These are phyloP conservation scores for Xyrichtys novacula DNA, from an alignment of 2,797 vertebrate genomes.

Conservation along the genomic window DNA sequence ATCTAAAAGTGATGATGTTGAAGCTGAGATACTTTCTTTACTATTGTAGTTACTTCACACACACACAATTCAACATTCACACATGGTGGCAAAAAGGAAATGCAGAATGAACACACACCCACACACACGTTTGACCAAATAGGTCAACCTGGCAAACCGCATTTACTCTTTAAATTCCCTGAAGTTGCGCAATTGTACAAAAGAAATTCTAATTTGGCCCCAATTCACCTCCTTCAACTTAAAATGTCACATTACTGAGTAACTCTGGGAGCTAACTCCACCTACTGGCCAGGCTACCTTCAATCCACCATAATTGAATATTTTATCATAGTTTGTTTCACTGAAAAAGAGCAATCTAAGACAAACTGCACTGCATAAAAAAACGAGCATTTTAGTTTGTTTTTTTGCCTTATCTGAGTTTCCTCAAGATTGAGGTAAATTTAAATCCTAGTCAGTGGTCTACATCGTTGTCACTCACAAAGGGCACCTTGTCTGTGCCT, in stretches of 20 bases:
- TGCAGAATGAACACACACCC: slow-evolving; percentile 17
- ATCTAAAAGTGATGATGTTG: slow-evolving; percentile 4
- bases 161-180: slow-evolving; percentile 79
- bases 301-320: slow-evolving; percentile 16
- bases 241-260: slow-evolving; percentile 21
- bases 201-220: slow-evolving; percentile 59
- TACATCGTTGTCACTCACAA: slow-evolving; percentile 24
- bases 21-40: slow-evolving; percentile 4
- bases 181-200: slow-evolving; percentile 70
- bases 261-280: slow-evolving; percentile 28
- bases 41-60: slow-evolving; percentile 14
- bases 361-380: slow-evolving; percentile 62
- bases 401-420: slow-evolving; percentile 20
- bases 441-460: slow-evolving; percentile 24
- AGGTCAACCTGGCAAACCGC: slow-evolving; percentile 50
- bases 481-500: slow-evolving; percentile 18
- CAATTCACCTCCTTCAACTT: slow-evolving; percentile 42
- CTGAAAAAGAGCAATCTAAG: slow-evolving; percentile 66
- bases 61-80: slow-evolving; percentile 6
- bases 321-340: slow-evolving; percentile 50
- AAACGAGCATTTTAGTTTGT: slow-evolving; percentile 28
- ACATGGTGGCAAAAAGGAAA: slow-evolving; percentile 33
- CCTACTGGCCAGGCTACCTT: slow-evolving; percentile 58
- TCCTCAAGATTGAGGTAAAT: slow-evolving; percentile 23
- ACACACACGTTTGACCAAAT: slow-evolving; percentile 26